Evolutionary conservation across 2,113 vertebrate species (phyloP).

Genomic region (Mixornis gularis): DNA sequence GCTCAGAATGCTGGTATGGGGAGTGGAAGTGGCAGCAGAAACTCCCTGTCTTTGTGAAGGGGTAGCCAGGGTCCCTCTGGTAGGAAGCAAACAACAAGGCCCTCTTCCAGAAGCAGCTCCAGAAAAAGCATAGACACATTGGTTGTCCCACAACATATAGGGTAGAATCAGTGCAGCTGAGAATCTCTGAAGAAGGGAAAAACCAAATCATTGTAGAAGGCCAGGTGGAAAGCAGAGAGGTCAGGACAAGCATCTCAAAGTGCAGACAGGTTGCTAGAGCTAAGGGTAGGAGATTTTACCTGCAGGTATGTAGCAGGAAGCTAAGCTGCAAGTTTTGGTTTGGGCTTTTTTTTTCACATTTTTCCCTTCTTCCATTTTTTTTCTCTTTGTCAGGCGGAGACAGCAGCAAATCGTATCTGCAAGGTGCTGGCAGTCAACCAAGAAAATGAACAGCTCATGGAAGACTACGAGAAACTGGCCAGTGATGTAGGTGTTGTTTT

Average conservation of each 20-base stretch:
- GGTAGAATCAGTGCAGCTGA: neutral
- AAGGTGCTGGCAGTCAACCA: conserved; percentile 99
- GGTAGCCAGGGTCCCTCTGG: neutral
- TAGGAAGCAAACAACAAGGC: neutral
- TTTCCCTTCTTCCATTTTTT: conserved; percentile 7
- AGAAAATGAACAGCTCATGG: conserved; percentile 98
- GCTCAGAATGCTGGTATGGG: neutral
- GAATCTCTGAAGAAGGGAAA: neutral
- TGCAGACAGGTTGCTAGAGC: neutral
- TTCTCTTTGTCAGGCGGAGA: conserved; percentile 85
- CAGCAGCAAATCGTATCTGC: conserved; percentile 98
- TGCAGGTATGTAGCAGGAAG: neutral
- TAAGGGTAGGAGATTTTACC: neutral
- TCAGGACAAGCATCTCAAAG: neutral
- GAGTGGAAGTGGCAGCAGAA: neutral
- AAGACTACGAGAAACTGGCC: conserved; percentile 98
- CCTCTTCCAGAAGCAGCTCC: neutral
- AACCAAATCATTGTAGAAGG: neutral
- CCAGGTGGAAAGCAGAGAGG: neutral
- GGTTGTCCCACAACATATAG: neutral
- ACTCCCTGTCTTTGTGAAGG: neutral
- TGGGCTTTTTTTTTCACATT: neutral
- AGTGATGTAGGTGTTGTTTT: conserved; percentile 87
- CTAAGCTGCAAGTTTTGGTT: neutral
- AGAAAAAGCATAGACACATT: neutral